These are phyloP conservation scores for Neotoma lepida DNA, from an alignment of 2,113 vertebrate species.

Conservation along the genomic window DNA sequence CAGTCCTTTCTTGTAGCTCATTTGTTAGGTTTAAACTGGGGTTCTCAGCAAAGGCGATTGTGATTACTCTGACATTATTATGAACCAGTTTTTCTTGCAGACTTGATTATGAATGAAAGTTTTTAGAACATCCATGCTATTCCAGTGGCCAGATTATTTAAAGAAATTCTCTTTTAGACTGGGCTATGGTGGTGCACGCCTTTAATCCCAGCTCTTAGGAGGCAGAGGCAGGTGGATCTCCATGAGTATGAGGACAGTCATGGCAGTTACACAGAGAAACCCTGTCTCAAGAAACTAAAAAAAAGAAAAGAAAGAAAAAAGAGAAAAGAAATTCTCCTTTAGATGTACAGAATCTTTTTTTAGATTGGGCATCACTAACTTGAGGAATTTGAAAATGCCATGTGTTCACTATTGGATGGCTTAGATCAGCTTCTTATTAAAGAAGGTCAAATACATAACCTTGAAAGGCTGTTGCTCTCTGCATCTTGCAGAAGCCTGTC, in stretches of 20 bases:
- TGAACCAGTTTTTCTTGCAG: background rate
- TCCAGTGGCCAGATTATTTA: background rate
- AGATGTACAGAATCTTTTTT: background rate
- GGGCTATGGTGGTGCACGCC: too few species aligned
- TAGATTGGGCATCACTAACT: conserved; percentile 5
- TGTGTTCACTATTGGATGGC: background rate
- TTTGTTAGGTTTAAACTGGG: conserved; percentile 9
- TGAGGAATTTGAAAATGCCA: background rate
- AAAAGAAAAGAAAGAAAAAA: background rate
- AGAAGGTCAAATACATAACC: background rate
- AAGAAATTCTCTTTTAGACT: background rate
- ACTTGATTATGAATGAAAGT: background rate
- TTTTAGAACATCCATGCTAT: conserved; percentile 2
- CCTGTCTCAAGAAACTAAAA: background rate
- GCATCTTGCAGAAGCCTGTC: background rate
- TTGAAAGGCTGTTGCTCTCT: conserved; percentile 32
- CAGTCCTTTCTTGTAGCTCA: background rate
- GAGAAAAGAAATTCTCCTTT: background rate
- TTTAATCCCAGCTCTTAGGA: background rate
- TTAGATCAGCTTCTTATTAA: background rate
- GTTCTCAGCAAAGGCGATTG: background rate
- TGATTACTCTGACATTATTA: conserved; percentile 6
- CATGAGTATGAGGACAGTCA: background rate
- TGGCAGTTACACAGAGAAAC: background rate
- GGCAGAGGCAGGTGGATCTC: background rate